Evolutionary conservation across 2,888 invertebrate species (phyloP).

Genomic region (Leucozona laternaria): DNA sequence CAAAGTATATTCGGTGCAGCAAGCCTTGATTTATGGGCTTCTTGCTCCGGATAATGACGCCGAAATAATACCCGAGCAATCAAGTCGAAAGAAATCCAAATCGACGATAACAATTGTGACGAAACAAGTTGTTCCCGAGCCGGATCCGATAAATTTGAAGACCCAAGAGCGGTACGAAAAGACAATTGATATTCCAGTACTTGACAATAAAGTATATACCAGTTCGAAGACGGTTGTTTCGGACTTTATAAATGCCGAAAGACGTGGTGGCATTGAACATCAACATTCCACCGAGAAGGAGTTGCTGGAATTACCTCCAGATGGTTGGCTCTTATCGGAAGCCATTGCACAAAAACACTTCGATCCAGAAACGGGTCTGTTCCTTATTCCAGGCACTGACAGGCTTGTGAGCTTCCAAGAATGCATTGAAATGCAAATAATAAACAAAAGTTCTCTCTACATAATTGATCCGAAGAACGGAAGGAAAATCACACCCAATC

Average conservation of each 20-base stretch:
- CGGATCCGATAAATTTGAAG: conserved; percentile 81
- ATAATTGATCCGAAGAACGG: conserved; percentile 91
- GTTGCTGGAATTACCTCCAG: conserved; percentile 91
- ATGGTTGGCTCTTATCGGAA: conserved; percentile 92
- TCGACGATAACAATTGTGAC: conserved; percentile 87
- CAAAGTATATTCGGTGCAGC: conserved; percentile 89
- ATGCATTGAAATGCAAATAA: conserved; percentile 92
- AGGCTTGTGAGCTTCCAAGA: conserved; percentile 93
- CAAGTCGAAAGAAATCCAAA: conserved; percentile 82
- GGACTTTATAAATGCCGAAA: conserved; percentile 84
- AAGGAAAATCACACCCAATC: conserved; percentile 87
- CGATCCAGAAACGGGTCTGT: conserved; percentile 92
- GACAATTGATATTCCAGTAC: conserved; percentile 82
- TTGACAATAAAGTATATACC: conserved; percentile 69
- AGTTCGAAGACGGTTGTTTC: conserved; percentile 83
- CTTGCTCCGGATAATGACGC: conserved; percentile 86
- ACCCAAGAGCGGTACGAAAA: conserved; percentile 81
- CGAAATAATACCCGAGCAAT: conserved; percentile 84
- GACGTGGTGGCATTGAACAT: conserved; percentile 82
- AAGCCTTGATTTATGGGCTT: conserved; percentile 90
- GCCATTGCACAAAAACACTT: conserved; percentile 93
- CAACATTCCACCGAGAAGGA: conserved; percentile 86
- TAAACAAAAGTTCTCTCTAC: conserved; percentile 92
- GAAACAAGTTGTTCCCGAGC: conserved; percentile 84
- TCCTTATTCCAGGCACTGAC: conserved; percentile 94